Evolutionary conservation across 2,113 vertebrate genomes (phyloP), one percentile per base, ranked within the genome.

Genomic region (Entelurus aequoreus): DNA sequence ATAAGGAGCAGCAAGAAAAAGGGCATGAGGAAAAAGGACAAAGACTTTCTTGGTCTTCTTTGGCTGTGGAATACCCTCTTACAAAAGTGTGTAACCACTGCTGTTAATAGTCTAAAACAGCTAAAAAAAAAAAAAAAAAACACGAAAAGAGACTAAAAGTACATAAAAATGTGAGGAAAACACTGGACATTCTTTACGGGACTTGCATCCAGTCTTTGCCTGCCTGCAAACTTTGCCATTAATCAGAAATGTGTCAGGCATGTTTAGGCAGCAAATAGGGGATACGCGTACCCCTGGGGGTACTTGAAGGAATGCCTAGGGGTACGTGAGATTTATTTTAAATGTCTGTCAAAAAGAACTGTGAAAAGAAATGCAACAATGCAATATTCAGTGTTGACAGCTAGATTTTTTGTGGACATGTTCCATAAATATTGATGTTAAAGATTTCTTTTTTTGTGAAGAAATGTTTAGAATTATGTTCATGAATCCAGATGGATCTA

Each of bases 1-100:
- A 87, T 90, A 60, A 86, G 88, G 40, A 48, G 72, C n/a, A 65
- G 82, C 42, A 82, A 68, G 72, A 93, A 91, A 91, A 88, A 90
- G 44, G 83, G 85, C 59, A 90, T 87, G 70, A 81, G 86, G 8
- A 84, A 85, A 74, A 93, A 92, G 67, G 87, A 90, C 38, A 88
- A 91, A 65, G 81, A 83, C 71, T 71, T 55, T 54, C 48, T 67
- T 72, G 2, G 19, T 19, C 19, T 19, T 19, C 2, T 19, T 19
- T 19, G 69, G 66, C 72, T 81, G 81, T 48, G 62, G 76, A 69
- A 48, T 75, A 55, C 75, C 69, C 65, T 44, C 10, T 57, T 19
- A 28, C 80, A 72, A 63, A n/a, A 37, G 61, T 67, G 65, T 61
- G 62, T 72, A 78, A 80, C 83, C 66, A 75, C 65, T 65, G 11